A percentile compares a stretch with the other conserved stretches of the same genome.
These are phyloP conservation scores for Eristalis intricaria DNA, from an alignment of 2,888 invertebrate genomes.

Conservation along the genomic window DNA sequence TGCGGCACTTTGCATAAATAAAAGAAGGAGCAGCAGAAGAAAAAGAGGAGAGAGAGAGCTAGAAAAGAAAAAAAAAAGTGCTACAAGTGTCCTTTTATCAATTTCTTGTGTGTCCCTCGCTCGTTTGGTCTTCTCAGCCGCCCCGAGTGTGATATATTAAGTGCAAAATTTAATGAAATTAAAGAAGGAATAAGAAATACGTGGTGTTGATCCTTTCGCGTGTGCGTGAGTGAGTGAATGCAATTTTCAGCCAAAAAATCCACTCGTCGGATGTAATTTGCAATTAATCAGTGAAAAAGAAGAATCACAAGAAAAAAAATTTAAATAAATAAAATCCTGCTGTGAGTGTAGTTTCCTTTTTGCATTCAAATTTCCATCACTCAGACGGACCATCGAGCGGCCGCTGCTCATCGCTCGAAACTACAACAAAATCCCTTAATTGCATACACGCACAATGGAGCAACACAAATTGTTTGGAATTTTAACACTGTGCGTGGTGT, in stretches of 20 bases:
- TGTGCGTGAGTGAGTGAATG: slow-evolving; percentile 20
- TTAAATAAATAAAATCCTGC: slow-evolving; percentile 6
- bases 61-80: slow-evolving; percentile 8
- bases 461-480: slow-evolving; percentile 74
- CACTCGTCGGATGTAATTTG: slow-evolving; percentile 35
- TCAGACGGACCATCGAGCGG: slow-evolving; percentile 29
- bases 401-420: neutral
- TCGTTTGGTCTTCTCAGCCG: neutral
- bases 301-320: slow-evolving; percentile 2
- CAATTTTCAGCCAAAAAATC: slow-evolving; percentile 4
- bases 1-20: slow-evolving; percentile 44
- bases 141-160: slow-evolving; percentile 12
- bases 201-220: slow-evolving; percentile 43
- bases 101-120: slow-evolving; percentile 1
- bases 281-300: slow-evolving; percentile 47
- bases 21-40: neutral
- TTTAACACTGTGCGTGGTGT: slow-evolving; percentile 77
- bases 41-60: neutral
- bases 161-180: slow-evolving; percentile 34
- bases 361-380: slow-evolving; percentile 52
- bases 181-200: slow-evolving; percentile 1
- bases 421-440: slow-evolving; percentile 32
- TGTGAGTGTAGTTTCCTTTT: slow-evolving; percentile 37
- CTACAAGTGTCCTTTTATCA: slow-evolving; percentile 54
- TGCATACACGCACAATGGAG: slow-evolving; percentile 61